Base-by-base conservation (phyloP, 2,888 invertebrate species). In the Scaptomyza cyrtandrae region DNA sequence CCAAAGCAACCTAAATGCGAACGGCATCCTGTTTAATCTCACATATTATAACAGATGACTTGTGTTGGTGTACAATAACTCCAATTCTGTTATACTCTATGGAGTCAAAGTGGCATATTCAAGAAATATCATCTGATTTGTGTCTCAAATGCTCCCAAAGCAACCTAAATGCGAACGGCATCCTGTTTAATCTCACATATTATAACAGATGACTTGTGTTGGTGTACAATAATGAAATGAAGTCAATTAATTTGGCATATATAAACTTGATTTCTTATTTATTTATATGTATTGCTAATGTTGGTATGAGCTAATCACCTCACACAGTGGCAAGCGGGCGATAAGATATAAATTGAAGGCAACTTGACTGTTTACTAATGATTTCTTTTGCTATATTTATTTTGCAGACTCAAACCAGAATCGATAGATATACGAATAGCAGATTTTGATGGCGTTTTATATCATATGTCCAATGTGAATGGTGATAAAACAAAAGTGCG, bases 361-460 rank as follows among this genome's bases (percentile, higher is more conserved):
- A 33, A 41, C 27, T 16, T 19, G 19, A 48, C 27, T 54, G 14
- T 56, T 68, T 63, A 24, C 50, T 63, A 50, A 62, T 65, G 29
- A 31, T 35, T 55, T 43, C 7, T 31, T 48, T 37, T 16, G 41
- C 1, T 45, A 9, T 10, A n/a, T 16, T 69, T 65, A 27, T 14
- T 31, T 82, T 89, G 9, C 70, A 91, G 91, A 50, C 81, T 96
- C 92, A 99, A 99, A 94, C 96, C 97, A 78, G 99, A 99, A 93
- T 96, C 97, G 86, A 98, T 98, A 92, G 98, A 99, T 93, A 96
- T 99, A 89, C 95, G 94, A 81, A 95, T 98, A 92, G 97, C 98
- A 86, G 99, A 99, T 94, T 99, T 99, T 93, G 99, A 99, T 94
- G 99, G 99, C 88, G 99, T 98, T 75, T 93, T 99, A 83, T 99